phyloP scores from a whole-genome alignment of 2,888 invertebrate species.

The Drosophila nr. medialis region DNA sequence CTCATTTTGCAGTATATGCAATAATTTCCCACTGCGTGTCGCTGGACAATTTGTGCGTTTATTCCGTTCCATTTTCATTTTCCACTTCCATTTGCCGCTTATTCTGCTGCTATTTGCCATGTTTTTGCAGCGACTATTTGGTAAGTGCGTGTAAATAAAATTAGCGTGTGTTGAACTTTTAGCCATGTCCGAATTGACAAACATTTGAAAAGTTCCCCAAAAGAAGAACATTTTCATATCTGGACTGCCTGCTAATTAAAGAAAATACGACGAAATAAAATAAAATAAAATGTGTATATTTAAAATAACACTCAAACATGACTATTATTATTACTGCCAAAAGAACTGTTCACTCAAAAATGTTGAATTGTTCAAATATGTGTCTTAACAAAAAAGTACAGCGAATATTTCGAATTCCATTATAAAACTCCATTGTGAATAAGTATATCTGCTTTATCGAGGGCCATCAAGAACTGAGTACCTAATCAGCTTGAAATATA shows the following conservation, averaged over 20 bases:
- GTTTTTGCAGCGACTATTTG: constrained; percentile 51
- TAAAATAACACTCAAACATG: fast-evolving
- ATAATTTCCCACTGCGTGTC: constrained; percentile 43
- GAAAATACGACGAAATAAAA: neutral
- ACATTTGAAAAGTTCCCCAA: constrained; percentile 11
- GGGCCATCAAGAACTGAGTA: neutral
- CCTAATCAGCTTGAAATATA: neutral
- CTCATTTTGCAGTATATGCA: constrained; percentile 40
- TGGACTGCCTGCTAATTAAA: neutral
- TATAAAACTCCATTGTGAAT: neutral
- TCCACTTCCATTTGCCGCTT: constrained; percentile 16
- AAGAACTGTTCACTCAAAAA: neutral
- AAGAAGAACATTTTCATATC: neutral
- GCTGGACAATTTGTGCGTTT: constrained; percentile 24
- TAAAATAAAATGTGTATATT: neutral
- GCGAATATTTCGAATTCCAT: too few species aligned
- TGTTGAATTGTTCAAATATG: too few species aligned
- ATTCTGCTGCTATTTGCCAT: constrained; percentile 25
- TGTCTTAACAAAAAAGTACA: too few species aligned
- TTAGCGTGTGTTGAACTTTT: constrained; percentile 63
- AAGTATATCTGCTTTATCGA: neutral
- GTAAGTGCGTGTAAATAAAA: constrained; percentile 76
- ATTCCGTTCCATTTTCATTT: constrained; percentile 24
- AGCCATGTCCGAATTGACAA: constrained; percentile 38
- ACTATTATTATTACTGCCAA: neutral